Percentiles rank a stretch among this genome's conserved stretches.
Conservation (phyloP, 2,113 vertebrate genomes). For the Shinisaurus crocodilurus region DNA sequence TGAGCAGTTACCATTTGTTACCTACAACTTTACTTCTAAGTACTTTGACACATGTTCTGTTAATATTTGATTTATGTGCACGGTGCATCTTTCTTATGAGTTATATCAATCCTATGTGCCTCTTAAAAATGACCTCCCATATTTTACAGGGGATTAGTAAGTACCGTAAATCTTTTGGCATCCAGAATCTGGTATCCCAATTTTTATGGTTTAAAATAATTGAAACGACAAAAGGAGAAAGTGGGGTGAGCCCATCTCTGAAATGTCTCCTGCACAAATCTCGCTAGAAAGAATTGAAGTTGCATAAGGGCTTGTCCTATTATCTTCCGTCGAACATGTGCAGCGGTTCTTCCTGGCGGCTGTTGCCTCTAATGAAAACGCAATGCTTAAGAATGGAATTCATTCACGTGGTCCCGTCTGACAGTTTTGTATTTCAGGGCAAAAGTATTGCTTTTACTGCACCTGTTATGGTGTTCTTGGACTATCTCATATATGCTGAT, state of each 20-base stretch:
- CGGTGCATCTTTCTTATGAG: neutral
- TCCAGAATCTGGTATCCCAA: neutral
- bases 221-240: no score
- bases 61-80: neutral
- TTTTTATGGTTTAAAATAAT: neutral
- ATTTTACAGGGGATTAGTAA: neutral
- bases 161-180: neutral
- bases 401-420: neutral
- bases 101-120: neutral
- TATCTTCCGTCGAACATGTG: neutral
- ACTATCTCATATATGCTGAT: slow-evolving; percentile 91
- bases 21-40: neutral
- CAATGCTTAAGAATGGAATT: neutral
- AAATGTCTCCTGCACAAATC: neutral
- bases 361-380: neutral
- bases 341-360: neutral
- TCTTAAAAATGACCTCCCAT: neutral
- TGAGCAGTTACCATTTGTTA: neutral
- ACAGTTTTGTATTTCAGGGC: neutral
- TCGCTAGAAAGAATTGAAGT: neutral
- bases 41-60: neutral
- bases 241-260: neutral
- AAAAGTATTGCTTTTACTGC: neutral
- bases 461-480: slow-evolving; percentile 85
- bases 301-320: no score